phyloP scores from a whole-genome alignment of 37 sponge, comb jelly and placozoan species.

The Ephydatia muelleri region DNA sequence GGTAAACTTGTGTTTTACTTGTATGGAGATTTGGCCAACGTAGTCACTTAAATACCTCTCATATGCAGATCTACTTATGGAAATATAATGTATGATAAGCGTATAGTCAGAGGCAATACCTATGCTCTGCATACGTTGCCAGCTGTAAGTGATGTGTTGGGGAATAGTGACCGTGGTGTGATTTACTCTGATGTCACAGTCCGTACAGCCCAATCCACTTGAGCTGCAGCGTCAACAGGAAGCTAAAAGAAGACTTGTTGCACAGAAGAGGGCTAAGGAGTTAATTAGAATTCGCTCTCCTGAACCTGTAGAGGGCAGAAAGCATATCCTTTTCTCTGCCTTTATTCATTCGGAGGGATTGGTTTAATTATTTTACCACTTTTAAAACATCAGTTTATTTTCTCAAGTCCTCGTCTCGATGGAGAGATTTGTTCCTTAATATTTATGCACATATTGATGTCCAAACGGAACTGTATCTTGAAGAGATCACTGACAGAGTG shows the following conservation, averaged over 20 bases:
- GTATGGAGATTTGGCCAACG: too few relatives aligned
- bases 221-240: constrained; percentile 97
- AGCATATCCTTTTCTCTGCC: constrained; percentile 46
- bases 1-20: too few relatives aligned
- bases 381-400: too few relatives aligned
- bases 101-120: constrained; percentile 95
- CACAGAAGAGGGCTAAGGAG: constrained; percentile 80
- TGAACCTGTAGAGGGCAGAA: constrained; percentile 91
- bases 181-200: constrained; percentile 19
- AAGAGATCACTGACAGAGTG: constrained; percentile 92
- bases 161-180: background rate
- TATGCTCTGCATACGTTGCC: constrained; percentile 93
- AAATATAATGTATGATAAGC: constrained; percentile 96
- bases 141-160: constrained; percentile 67
- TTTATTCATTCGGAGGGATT: too few relatives aligned
- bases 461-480: constrained; percentile 98
- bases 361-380: too few relatives aligned
- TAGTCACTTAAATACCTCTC: background rate
- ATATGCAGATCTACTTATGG: constrained; percentile 47
- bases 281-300: constrained; percentile 80
- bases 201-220: constrained; percentile 89
- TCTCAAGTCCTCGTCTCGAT: too few relatives aligned
- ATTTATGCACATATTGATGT: constrained; percentile 59
- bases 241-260: constrained; percentile 74
- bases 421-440: too few relatives aligned